Evolutionary conservation across 2,113 vertebrate species (phyloP), one percentile per base, ranked within the genome.

Genomic region (Centropus unirufus): DNA sequence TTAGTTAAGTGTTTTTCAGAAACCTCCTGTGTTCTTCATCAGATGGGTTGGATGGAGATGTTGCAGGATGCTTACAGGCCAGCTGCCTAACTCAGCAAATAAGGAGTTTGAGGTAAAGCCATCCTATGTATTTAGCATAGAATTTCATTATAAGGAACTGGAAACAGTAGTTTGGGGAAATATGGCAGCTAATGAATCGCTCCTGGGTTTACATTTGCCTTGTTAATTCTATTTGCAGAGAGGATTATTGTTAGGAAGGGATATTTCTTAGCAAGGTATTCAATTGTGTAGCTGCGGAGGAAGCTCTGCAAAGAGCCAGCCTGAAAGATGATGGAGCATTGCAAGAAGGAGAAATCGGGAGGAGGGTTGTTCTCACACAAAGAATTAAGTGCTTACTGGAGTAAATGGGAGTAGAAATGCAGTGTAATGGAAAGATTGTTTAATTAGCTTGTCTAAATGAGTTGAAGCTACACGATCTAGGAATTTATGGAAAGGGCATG

Each of bases 141-240:
- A 83, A 88, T 85, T 86, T 91, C 12, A 55, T 74, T 90, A 6
- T 51, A 66, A 40, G 51, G 66, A 80, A 66, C 57, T 47, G 52
- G 36, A 68, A 94, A 40, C 44, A 69, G 40, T 75, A 63, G 39
- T 83, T 92, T 39, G 69, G 59, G 52, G 89, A 87, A 93, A 93
- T 91, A 72, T 39, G 66, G 29, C 81, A 70, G 27, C 23, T 68
- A 52, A 46, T 87, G 87, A 7, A 40, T 79, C 75, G 39, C 44
- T 81, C 46, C 46, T 0, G 0, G 69, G 26, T 93, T 95, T 94
- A 32, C 42, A 51, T 22, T 78, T 92, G 61, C 27, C 34, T 39
- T 46, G 17, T 70, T 93, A 82, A 82, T 92, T 88, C 46, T 91
- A 2, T 87, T 93, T 92, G 84, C 55, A 30, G 66, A 74, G 59